Evolutionary conservation across 2,113 vertebrate genomes (phyloP).

Genomic region (Dicerorhinus sumatrensis): DNA sequence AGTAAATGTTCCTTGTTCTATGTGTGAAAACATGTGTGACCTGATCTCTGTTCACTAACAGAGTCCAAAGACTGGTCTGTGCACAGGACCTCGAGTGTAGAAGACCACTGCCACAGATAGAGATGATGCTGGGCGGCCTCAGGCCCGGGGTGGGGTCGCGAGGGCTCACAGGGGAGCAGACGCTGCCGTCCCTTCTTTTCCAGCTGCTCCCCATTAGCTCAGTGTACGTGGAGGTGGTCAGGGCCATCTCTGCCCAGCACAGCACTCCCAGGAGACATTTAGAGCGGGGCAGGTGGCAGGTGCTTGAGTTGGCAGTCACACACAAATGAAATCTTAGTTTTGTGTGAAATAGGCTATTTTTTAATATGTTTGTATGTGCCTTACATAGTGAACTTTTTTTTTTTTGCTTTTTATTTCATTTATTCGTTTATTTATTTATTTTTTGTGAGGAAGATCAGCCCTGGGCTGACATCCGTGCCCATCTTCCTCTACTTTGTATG

Average conservation of each 20-base stretch:
- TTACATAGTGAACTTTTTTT: neutral
- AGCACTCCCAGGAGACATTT: neutral
- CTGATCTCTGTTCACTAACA: neutral
- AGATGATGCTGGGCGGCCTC: neutral
- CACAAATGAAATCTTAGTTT: neutral
- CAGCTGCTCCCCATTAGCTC: no score
- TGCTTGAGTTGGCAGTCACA: neutral
- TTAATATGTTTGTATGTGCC: fast-evolving
- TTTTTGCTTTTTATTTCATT: no score
- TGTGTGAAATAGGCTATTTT: neutral
- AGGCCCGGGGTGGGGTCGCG: fast-evolving
- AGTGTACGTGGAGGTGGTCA: neutral
- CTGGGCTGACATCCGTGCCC: no score
- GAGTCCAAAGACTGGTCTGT: neutral
- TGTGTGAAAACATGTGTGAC: fast-evolving
- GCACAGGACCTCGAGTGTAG: fast-evolving
- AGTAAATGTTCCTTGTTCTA: neutral
- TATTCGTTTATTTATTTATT: no score
- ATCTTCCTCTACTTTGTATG: no score
- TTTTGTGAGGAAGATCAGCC: no score
- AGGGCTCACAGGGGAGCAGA: neutral
- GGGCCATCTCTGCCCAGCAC: neutral
- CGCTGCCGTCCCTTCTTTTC: no score
- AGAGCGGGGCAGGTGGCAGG: neutral
- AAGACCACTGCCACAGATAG: neutral